Conservation (phyloP, 2,888 invertebrate species). For the Andrena praecox region DNA sequence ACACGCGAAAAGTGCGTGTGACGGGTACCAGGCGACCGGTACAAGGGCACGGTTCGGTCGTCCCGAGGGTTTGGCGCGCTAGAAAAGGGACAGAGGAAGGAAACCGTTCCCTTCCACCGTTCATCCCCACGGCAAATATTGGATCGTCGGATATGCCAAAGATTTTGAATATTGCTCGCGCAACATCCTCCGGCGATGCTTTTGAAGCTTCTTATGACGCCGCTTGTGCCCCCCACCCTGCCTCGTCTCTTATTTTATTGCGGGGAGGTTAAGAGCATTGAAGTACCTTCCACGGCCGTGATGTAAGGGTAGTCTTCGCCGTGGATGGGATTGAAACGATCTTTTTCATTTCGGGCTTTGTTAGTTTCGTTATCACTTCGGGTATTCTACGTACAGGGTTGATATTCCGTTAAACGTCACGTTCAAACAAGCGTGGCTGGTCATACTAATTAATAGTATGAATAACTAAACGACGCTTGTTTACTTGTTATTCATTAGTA, state of each 20-base stretch:
- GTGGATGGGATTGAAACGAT: background rate
- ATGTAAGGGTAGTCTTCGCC: background rate
- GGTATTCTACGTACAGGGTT: background rate
- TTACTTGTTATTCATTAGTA: conserved; percentile 12
- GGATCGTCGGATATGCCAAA: conserved; percentile 78
- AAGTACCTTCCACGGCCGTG: background rate
- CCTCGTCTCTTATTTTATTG: conserved; percentile 65
- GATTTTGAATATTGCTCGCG: conserved; percentile 81
- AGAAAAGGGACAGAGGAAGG: conserved; percentile 25
- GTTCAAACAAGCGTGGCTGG: conserved; percentile 15
- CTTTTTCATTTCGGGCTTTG: background rate
- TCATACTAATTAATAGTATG: conserved; percentile 21
- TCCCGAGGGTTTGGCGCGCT: background rate
- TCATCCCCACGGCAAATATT: conserved; percentile 82
- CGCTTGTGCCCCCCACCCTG: conserved; percentile 21
- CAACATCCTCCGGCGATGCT: conserved; percentile 74
- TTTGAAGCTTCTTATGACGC: conserved; percentile 70
- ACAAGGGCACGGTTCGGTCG: conserved; percentile 11
- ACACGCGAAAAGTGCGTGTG: conserved; percentile 40
- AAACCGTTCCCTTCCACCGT: conserved; percentile 48
- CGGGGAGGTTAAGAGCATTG: conserved; percentile 15
- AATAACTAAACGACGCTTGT: background rate
- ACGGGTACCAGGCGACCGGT: conserved; percentile 19
- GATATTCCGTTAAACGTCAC: background rate
- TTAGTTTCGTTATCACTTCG: conserved; percentile 3